Conservation (phyloP, 1,140 invertebrate species). For the Drosophila jambulina region DNA sequence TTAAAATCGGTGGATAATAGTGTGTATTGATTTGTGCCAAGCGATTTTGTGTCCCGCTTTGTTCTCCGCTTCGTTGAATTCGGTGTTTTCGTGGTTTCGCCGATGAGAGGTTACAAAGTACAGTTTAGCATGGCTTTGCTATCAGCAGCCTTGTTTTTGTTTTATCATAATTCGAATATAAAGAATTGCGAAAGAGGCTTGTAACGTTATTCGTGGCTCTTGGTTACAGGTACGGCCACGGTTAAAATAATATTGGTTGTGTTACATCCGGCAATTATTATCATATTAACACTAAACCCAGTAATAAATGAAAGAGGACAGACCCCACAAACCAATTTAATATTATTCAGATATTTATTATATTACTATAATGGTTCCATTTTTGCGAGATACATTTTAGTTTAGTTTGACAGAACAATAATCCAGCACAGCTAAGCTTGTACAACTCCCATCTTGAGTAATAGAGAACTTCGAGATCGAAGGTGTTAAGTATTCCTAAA, state of each 20-base stretch:
- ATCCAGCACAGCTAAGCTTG: not conserved
- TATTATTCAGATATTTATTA: not conserved
- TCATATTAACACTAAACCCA: not conserved
- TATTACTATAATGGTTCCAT: not conserved
- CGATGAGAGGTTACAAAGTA: constrained; percentile 1
- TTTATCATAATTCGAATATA: not conserved
- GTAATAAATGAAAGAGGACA: not conserved
- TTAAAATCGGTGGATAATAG: not conserved
- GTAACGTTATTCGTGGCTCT: too few relatives aligned
- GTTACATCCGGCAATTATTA: too few relatives aligned
- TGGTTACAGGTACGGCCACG: not conserved
- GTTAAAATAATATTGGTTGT: not conserved
- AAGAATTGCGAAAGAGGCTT: not conserved
- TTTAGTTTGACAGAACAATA: not conserved
- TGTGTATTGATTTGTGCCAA: constrained; percentile 15
- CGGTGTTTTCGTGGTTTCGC: not conserved
- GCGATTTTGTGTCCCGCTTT: constrained; percentile 1
- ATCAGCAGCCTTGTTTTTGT: not conserved
- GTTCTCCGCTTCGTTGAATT: constrained; percentile 3
- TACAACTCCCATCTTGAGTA: not conserved
- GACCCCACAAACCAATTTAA: not conserved
- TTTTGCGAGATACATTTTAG: constrained; percentile 1
- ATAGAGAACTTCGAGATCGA: constrained; percentile 4
- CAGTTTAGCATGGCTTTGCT: constrained; percentile 12
- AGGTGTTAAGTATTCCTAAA: not conserved